phyloP scores from a whole-genome alignment of 2,797 vertebrate species.

The Sebastolobus altivelis region DNA sequence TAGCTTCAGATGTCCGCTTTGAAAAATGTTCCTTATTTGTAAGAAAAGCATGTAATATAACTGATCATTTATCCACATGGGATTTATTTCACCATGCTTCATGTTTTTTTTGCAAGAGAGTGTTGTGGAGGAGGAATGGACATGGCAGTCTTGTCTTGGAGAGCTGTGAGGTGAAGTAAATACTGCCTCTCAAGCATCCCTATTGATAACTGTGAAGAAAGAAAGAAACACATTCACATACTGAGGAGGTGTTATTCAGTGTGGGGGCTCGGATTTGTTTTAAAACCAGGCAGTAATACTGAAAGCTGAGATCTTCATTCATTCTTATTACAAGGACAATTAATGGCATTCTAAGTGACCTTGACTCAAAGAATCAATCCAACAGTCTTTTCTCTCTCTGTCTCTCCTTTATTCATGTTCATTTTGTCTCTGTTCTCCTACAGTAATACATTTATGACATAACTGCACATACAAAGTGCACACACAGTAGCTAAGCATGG shows the following conservation, averaged over 20 bases:
- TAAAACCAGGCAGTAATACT: not conserved
- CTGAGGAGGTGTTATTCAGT: not conserved
- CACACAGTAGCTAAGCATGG: not conserved
- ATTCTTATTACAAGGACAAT: slow-evolving; percentile 14
- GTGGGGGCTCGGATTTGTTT: not conserved
- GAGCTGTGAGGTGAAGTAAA: not conserved
- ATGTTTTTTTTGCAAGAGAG: not conserved
- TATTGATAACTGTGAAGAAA: not conserved
- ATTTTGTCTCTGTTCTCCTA: not conserved
- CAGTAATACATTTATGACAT: not conserved
- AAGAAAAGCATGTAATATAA: not conserved
- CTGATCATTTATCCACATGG: not conserved
- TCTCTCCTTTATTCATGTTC: not conserved
- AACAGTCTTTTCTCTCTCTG: not conserved
- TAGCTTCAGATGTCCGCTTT: not conserved
- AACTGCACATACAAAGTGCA: slow-evolving; percentile 1
- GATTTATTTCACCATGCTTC: not conserved
- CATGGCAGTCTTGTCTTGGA: not conserved
- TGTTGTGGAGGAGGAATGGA: not conserved
- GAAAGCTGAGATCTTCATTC: slow-evolving; percentile 17
- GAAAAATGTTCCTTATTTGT: not conserved
- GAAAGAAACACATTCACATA: not conserved
- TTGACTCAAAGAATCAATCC: slow-evolving; percentile 7
- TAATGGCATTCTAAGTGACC: slow-evolving; percentile 7
- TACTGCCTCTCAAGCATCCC: not conserved